phyloP scores from a whole-genome alignment of 2,797 vertebrate genomes.

The Cetoscarus ocellatus region DNA sequence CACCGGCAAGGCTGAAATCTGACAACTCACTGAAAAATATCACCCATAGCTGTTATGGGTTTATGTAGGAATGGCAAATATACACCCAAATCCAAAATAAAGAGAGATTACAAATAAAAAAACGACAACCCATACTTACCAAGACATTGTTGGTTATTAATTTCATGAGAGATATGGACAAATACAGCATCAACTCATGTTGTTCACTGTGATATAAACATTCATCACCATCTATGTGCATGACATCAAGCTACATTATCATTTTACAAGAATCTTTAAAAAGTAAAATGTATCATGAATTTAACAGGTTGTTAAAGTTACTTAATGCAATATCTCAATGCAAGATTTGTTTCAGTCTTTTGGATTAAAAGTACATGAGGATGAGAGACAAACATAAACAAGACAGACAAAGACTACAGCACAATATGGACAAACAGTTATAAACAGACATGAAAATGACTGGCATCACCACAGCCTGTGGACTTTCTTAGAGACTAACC shows the following conservation, averaged over 20 bases:
- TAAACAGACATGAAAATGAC: conserved; percentile 58
- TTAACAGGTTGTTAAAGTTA: conserved; percentile 27
- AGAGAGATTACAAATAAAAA: conserved; percentile 61
- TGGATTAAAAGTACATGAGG: conserved; percentile 49
- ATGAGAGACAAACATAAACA: conserved; percentile 71
- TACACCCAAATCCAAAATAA: conserved; percentile 78
- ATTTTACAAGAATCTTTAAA: conserved; percentile 44
- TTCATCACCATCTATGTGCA: conserved; percentile 78
- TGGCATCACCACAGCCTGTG: conserved; percentile 48
- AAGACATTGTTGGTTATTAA: conserved; percentile 88
- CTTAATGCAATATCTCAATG: conserved; percentile 17
- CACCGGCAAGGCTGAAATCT: conserved; percentile 82
- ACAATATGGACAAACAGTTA: conserved; percentile 61
- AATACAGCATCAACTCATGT: conserved; percentile 90
- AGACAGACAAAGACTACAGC: conserved; percentile 65
- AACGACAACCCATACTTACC: conserved; percentile 89
- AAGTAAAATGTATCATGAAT: not conserved
- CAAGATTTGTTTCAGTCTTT: conserved; percentile 12
- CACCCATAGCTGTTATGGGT: conserved; percentile 88
- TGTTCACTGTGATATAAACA: conserved; percentile 84
- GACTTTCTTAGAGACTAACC: conserved; percentile 46
- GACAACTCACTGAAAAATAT: conserved; percentile 93
- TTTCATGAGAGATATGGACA: conserved; percentile 91
- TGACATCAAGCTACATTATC: conserved; percentile 71
- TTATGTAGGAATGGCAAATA: conserved; percentile 85